Conservation (phyloP, 2,113 vertebrate species). For the Neolamprologus cancellatus region DNA sequence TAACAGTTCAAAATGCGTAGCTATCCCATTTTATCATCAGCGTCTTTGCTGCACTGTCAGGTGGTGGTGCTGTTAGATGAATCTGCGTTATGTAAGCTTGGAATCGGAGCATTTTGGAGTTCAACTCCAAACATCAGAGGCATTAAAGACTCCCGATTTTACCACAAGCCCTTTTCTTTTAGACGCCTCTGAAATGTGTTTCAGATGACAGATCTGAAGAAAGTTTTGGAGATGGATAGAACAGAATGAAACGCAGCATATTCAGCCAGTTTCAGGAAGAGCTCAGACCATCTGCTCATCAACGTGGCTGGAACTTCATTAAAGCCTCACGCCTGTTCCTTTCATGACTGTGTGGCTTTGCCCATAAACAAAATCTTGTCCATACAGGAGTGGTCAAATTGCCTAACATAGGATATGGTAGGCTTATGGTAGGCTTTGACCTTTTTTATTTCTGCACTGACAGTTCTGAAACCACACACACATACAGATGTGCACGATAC, state of each 20-base stretch:
- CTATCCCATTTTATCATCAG: neutral
- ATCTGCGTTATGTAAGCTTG: neutral
- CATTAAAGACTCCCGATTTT: neutral
- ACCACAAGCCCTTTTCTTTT: neutral
- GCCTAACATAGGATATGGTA: neutral
- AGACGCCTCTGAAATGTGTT: neutral
- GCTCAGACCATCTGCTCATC: slow-evolving; percentile 34
- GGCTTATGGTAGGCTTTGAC: neutral
- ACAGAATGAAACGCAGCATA: neutral
- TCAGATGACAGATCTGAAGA: neutral
- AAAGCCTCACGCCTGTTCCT: neutral
- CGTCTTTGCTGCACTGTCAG: neutral
- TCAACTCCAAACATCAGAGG: neutral
- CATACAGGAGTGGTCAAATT: neutral
- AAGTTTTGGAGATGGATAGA: neutral
- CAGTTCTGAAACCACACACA: neutral
- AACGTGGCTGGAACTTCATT: slow-evolving; percentile 6
- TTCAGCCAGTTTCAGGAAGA: slow-evolving; percentile 7
- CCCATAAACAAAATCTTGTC: slow-evolving; percentile 13
- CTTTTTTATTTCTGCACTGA: neutral
- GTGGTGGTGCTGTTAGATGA: neutral
- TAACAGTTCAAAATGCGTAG: neutral
- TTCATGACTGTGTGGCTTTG: slow-evolving; percentile 13
- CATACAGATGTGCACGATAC: neutral
- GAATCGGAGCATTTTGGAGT: neutral